Conservation (phyloP, 2,797 vertebrate genomes). For the Zalophus californianus region DNA sequence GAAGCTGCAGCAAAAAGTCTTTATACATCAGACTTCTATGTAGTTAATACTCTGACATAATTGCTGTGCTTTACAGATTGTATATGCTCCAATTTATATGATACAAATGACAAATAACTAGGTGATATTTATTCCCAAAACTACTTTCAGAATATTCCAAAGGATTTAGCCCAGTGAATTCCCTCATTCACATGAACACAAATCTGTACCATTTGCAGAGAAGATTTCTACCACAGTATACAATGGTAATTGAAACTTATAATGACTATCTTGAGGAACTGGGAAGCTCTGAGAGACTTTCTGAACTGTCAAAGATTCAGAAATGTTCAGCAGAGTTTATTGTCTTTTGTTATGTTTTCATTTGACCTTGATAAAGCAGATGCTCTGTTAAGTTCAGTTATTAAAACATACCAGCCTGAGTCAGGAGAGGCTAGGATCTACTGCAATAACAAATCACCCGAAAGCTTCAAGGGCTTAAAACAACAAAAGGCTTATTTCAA, state of each 20-base stretch:
- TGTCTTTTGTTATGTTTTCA: conserved; percentile 31
- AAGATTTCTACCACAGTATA: background rate
- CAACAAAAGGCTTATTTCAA: background rate
- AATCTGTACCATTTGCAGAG: conserved; percentile 3
- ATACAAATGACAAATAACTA: background rate
- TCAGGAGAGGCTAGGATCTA: background rate
- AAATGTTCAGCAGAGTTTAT: background rate
- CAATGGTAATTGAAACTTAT: background rate
- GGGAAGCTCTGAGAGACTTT: conserved; percentile 6
- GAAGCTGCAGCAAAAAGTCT: background rate
- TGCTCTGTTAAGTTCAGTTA: background rate
- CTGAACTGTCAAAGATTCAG: conserved; percentile 19
- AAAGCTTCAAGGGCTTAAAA: conserved; percentile 49
- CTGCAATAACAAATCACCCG: conserved; percentile 1
- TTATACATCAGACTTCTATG: background rate
- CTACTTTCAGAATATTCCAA: background rate
- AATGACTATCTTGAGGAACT: background rate
- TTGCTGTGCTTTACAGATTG: background rate
- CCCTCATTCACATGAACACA: background rate
- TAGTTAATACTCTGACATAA: background rate
- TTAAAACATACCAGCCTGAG: background rate
- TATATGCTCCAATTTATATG: background rate
- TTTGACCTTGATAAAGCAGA: conserved; percentile 47
- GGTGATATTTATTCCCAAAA: background rate
- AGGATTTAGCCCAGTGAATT: conserved; percentile 17